A percentile compares a stretch with the other conserved stretches of the same genome.
Conservation (phyloP, 2,888 invertebrate genomes). For the Drosophila cognata region DNA sequence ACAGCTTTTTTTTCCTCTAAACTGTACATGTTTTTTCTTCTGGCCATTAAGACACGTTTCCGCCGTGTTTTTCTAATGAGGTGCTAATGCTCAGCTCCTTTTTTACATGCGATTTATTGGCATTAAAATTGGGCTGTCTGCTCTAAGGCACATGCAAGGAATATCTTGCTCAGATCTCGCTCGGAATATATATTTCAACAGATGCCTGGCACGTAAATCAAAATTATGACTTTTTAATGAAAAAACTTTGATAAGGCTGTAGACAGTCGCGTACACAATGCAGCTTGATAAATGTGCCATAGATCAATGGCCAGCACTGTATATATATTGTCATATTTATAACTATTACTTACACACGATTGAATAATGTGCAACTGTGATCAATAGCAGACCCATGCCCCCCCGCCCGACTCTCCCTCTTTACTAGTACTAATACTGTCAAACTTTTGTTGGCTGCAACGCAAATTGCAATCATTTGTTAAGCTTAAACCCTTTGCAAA, state of each 20-base stretch:
- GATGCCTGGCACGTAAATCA: conserved; percentile 70
- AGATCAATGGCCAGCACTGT: conserved; percentile 37
- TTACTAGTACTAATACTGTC: conserved; percentile 6
- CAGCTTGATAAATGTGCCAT: conserved; percentile 29
- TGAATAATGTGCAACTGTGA: conserved; percentile 70
- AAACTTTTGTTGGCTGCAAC: conserved; percentile 34
- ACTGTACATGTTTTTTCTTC: conserved; percentile 16
- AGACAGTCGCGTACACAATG: conserved; percentile 12
- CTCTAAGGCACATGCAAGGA: conserved; percentile 32
- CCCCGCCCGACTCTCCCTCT: not conserved
- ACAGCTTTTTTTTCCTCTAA: conserved; percentile 14
- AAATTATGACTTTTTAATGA: conserved; percentile 72
- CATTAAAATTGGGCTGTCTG: conserved; percentile 42
- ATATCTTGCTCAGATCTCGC: conserved; percentile 19
- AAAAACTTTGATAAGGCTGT: conserved; percentile 40
- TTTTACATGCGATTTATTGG: conserved; percentile 53
- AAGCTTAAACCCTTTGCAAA: conserved; percentile 69
- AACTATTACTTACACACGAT: conserved; percentile 80
- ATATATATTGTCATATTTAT: conserved; percentile 52
- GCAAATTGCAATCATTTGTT: conserved; percentile 74
- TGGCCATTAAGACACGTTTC: conserved; percentile 53
- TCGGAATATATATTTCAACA: conserved; percentile 52
- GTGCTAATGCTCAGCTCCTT: conserved; percentile 63
- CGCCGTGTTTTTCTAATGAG: conserved; percentile 60
- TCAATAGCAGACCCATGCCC: conserved; percentile 14